A percentile compares a stretch with the other conserved stretches of the same genome.
phyloP scores from a whole-genome alignment of 2,888 invertebrate species.

The Ochropleura leucogaster region DNA sequence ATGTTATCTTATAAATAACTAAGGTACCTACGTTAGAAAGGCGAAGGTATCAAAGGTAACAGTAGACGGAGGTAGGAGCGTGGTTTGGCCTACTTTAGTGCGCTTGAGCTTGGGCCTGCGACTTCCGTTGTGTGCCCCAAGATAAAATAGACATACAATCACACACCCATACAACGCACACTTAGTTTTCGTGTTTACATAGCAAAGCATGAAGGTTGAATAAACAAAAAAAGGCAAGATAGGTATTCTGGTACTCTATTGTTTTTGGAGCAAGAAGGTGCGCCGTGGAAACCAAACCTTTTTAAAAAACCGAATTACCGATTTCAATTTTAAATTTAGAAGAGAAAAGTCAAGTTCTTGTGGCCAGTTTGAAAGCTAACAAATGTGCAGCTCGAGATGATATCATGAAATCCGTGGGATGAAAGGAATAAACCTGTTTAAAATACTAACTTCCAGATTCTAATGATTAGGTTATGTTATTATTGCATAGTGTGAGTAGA shows the following conservation, averaged over 20 bases:
- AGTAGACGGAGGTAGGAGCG: constrained; percentile 74
- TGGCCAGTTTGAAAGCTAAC: neutral
- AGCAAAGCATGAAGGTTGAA: constrained; percentile 35
- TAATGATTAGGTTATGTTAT: neutral
- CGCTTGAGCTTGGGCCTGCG: constrained; percentile 68
- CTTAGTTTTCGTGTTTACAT: constrained; percentile 34
- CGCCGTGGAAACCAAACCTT: neutral
- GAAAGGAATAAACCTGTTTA: neutral
- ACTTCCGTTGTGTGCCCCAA: constrained; percentile 74
- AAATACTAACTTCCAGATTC: constrained; percentile 11
- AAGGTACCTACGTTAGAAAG: constrained; percentile 76
- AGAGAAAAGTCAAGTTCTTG: neutral
- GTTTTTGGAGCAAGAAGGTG: constrained; percentile 25
- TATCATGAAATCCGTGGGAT: neutral
- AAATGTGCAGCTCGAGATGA: constrained; percentile 8
- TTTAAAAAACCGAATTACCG: neutral
- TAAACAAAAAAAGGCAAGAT: constrained; percentile 27
- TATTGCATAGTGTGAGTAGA: neutral
- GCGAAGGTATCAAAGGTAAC: constrained; percentile 82
- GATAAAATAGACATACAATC: constrained; percentile 54
- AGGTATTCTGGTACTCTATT: constrained; percentile 9
- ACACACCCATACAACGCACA: constrained; percentile 40
- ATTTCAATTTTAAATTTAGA: constrained; percentile 8
- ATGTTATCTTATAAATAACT: constrained; percentile 67
- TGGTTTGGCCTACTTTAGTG: constrained; percentile 80